A percentile compares a stretch with the other conserved stretches of the same genome.
Conservation (phyloP, 2,113 vertebrate species). For the Sinocyclocheilus anshuiensis region DNA sequence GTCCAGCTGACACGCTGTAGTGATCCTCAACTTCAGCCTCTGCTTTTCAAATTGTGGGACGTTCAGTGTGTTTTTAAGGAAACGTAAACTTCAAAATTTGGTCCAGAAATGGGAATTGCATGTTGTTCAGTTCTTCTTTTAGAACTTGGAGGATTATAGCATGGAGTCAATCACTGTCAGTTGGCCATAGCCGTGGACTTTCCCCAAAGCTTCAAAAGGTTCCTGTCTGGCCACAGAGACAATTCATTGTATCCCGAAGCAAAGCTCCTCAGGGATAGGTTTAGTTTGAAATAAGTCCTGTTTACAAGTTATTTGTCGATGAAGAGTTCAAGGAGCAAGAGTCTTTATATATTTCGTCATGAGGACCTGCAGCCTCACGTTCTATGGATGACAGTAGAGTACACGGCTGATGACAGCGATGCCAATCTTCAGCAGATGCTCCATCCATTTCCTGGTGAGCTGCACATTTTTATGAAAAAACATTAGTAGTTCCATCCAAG, state of each 20-base stretch:
- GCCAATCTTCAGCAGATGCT: constrained; percentile 58
- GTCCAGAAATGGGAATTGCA: constrained; percentile 49
- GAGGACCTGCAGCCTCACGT: neutral
- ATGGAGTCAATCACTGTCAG: constrained; percentile 59
- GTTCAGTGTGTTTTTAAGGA: constrained; percentile 57
- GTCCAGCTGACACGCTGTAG: constrained; percentile 58
- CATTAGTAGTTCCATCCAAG: constrained; percentile 13
- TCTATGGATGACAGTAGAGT: constrained; percentile 12
- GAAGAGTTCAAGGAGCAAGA: constrained; percentile 37
- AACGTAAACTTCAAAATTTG: constrained; percentile 58
- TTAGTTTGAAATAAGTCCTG: constrained; percentile 48
- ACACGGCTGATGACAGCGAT: constrained; percentile 49
- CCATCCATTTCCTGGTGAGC: constrained; percentile 57
- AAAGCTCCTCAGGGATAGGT: constrained; percentile 47
- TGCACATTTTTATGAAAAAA: constrained; percentile 45
- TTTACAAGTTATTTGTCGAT: constrained; percentile 50
- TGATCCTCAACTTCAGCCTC: constrained; percentile 56
- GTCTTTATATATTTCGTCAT: constrained; percentile 24
- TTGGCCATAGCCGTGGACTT: constrained; percentile 47
- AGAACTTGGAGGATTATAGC: constrained; percentile 57
- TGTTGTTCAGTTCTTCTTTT: constrained; percentile 59
- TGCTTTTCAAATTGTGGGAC: constrained; percentile 67
- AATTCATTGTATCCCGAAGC: constrained; percentile 1
- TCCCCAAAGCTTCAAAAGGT: constrained; percentile 53
- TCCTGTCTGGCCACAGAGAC: constrained; percentile 32